phyloP scores from a whole-genome alignment of 2,888 invertebrate species.

The Heliconius sara region DNA sequence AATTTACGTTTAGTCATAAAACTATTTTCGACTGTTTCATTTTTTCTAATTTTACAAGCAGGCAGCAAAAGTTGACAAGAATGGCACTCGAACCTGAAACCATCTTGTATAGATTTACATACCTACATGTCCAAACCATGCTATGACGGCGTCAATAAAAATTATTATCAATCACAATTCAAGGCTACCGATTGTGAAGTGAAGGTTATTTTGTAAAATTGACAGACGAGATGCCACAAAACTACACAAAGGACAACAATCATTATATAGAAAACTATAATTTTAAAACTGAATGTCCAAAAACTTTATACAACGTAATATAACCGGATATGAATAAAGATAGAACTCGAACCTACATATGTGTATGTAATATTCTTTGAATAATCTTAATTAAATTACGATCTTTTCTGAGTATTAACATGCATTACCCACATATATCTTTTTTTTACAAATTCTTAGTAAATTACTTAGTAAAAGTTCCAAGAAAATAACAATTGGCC shows the following conservation, averaged over 20 bases:
- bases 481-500: not conserved
- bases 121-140: not conserved
- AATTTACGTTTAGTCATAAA: no score
- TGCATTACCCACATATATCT: not conserved
- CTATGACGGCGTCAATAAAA: not conserved
- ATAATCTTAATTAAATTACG: not conserved
- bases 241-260: not conserved
- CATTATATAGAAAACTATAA: not conserved
- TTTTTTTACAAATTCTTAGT: not conserved
- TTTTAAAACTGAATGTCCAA: constrained; percentile 3
- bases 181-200: not conserved
- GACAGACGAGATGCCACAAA: not conserved
- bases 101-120: no score
- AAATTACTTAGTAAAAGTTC: no score
- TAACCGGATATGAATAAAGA: not conserved
- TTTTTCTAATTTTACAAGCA: no score
- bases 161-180: not conserved
- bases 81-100: no score
- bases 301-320: not conserved
- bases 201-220: constrained; percentile 11
- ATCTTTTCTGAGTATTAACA: not conserved
- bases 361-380: not conserved
- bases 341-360: not conserved
- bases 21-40: no score
- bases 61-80: no score